Evolutionary conservation across 2,113 vertebrate genomes (phyloP).

Genomic region (Ctenodactylus gundi): DNA sequence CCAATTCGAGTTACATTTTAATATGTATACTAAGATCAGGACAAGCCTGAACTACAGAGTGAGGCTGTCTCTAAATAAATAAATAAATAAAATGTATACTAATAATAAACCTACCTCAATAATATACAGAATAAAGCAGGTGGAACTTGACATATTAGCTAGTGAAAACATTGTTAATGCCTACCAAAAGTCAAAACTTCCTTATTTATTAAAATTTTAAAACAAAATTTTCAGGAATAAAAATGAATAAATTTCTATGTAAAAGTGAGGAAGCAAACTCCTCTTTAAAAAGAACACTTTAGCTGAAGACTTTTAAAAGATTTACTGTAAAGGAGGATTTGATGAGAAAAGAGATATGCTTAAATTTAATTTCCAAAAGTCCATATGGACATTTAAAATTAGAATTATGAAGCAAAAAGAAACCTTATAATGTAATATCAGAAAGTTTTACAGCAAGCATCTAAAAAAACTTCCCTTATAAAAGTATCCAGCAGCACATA

Average conservation of each 20-base stretch:
- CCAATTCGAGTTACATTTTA: neutral
- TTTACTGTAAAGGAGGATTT: neutral
- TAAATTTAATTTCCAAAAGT: slow-evolving; percentile 36
- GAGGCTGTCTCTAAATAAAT: too few species aligned
- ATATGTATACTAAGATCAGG: neutral
- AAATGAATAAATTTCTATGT: neutral
- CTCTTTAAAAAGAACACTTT: neutral
- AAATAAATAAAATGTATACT: neutral
- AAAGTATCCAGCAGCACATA: neutral
- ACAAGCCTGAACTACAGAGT: too few species aligned
- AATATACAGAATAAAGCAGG: neutral
- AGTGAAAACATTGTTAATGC: neutral
- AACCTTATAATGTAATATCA: neutral
- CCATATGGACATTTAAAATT: slow-evolving; percentile 42
- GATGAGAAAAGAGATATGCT: neutral
- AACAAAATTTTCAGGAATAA: neutral
- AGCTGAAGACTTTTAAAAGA: slow-evolving; percentile 6
- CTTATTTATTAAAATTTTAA: neutral
- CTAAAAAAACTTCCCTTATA: slow-evolving; percentile 19
- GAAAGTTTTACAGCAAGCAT: neutral
- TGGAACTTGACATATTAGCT: neutral
- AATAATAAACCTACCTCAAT: neutral
- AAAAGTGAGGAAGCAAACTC: neutral
- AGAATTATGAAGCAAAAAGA: slow-evolving; percentile 20
- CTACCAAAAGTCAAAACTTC: neutral